Evolutionary conservation across 2,113 vertebrate genomes (phyloP).

Genomic region (Dipodomys spectabilis): DNA sequence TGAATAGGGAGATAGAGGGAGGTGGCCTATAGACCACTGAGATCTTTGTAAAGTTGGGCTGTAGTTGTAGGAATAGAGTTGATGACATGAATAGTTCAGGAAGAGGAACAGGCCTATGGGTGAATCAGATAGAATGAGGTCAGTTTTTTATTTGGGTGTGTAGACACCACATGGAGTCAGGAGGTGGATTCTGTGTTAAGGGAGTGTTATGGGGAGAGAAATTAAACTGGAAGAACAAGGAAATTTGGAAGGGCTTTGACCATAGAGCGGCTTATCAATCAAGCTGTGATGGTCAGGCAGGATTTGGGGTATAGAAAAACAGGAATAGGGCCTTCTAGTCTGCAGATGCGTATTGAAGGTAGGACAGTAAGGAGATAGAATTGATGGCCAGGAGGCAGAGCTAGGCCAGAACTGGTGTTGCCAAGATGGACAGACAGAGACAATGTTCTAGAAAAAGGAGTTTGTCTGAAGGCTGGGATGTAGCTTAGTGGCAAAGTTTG

Average conservation of each 20-base stretch:
- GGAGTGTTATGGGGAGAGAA: neutral
- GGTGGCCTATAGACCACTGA: neutral
- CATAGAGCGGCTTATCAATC: neutral
- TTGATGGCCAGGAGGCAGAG: neutral
- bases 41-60: neutral
- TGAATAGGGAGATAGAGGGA: neutral
- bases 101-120: neutral
- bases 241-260: neutral
- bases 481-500: neutral
- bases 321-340: neutral
- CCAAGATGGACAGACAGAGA: neutral
- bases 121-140: neutral
- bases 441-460: neutral
- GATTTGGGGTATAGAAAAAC: neutral
- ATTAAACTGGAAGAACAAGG: neutral
- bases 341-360: neutral
- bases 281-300: neutral
- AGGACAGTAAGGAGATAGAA: neutral
- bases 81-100: rapidly evolving
- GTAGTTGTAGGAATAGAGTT: neutral
- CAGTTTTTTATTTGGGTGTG: neutral
- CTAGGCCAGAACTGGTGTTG: neutral
- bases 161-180: neutral
- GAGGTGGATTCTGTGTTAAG: neutral
- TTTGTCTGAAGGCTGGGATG: neutral